phyloP scores from a whole-genome alignment of 2,797 vertebrate species.

The Poeciliopsis paucimaculata region DNA sequence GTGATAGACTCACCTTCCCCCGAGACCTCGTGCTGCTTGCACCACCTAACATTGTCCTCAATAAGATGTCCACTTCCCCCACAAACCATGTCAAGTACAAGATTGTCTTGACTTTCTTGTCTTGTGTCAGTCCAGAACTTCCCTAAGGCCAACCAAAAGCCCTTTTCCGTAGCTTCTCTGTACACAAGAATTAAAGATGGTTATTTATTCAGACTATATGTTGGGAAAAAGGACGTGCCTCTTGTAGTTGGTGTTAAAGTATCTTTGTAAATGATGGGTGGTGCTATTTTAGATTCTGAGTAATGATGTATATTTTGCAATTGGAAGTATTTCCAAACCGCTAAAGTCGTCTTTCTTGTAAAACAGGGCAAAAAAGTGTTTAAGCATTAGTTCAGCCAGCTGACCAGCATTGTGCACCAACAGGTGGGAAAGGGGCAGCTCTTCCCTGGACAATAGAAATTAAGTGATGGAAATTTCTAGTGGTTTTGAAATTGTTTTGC shows the following conservation, averaged over 20 bases:
- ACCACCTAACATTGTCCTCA: background rate
- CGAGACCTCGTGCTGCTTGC: background rate
- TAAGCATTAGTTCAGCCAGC: background rate
- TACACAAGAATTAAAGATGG: background rate
- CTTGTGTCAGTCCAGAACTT: background rate
- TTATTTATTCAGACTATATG: background rate
- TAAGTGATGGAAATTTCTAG: background rate
- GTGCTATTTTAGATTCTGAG: background rate
- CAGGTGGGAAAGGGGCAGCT: background rate
- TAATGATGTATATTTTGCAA: background rate
- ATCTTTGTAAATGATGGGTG: background rate
- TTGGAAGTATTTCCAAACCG: background rate
- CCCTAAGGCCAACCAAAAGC: background rate
- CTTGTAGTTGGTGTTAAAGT: background rate
- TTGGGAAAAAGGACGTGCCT: background rate
- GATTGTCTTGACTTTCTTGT: background rate
- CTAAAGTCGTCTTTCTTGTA: background rate
- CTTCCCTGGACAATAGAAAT: background rate
- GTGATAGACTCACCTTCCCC: slow-evolving; percentile 1
- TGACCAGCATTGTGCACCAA: background rate
- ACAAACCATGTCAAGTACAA: background rate
- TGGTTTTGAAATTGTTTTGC: background rate
- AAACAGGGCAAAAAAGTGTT: background rate
- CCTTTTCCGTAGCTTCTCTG: background rate
- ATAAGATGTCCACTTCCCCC: background rate